Percentiles rank a stretch among this genome's conserved stretches.
phyloP scores from a whole-genome alignment of 1,140 invertebrate genomes.

The Oncopeltus fasciatus region DNA sequence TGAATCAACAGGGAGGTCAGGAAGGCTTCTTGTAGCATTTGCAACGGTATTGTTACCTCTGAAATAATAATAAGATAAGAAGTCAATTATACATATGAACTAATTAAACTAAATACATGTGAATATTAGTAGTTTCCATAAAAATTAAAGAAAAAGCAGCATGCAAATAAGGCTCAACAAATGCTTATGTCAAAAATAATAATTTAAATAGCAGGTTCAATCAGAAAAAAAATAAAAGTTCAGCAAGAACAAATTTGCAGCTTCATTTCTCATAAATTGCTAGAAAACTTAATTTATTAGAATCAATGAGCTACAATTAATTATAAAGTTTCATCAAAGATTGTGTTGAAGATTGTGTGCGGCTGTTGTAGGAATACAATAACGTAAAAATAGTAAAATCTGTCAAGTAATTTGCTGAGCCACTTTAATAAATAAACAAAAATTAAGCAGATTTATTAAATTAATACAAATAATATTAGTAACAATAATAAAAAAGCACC shows the following conservation, averaged over 20 bases:
- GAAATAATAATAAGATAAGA: neutral
- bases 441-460: no score
- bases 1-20: slow-evolving; percentile 28
- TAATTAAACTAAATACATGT: neutral
- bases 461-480: no score
- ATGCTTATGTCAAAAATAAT: neutral
- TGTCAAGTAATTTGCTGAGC: no score
- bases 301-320: no score
- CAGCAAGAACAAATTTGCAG: no score
- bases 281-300: no score
- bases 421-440: no score
- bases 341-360: no score
- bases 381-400: no score
- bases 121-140: neutral
- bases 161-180: neutral
- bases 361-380: no score
- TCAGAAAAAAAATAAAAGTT: neutral
- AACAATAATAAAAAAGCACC: slow-evolving; percentile 17
- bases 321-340: no score
- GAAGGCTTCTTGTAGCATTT: slow-evolving; percentile 28
- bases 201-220: slow-evolving; percentile 5
- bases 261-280: no score
- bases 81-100: neutral
- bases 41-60: slow-evolving; percentile 18
- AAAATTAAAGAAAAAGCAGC: neutral